Base-by-base conservation (phyloP, 2,797 vertebrate species). In the Clarias platycephalus region DNA sequence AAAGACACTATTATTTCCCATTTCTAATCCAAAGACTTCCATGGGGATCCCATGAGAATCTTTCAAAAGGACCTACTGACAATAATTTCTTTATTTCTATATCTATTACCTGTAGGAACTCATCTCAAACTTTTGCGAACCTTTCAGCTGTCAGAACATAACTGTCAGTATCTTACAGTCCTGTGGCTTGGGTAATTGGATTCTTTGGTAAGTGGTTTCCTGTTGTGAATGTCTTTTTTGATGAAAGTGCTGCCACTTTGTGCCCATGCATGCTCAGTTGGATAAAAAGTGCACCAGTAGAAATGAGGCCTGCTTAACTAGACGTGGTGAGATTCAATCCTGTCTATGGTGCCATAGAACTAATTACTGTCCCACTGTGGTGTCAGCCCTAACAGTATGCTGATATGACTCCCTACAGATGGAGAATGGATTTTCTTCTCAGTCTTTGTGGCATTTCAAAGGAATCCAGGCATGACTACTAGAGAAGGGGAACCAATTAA, bases 141-240 rank as follows among this genome's bases (percentile, higher is more conserved):
- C 67, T 88, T 91, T 89, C 86, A 90, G 93, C 91, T 90, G 90
- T 90, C 86, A 89, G 91, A 92, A 86, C 90, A 84, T 87, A 68
- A 80, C 81, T 62, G 34, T 58, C 80, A 58, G 12, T 55, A 77
- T 89, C 91, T 91, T 88, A 91, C 92, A 94, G 93, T 94, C 92
- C 92, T 87, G 88, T 91, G 91, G 84, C 92, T 91, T 92, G 87
- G 60, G 82, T 94, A 95, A 95, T 94, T 94, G 91, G 94, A 94
- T 94, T 93, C 93, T 82, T 90, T 89, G 84, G 90, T 81, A 84
- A 88, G 85, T 84, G 80, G 66, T 81, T 89, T 86, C 85, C 92
- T 82, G 80, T 83, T 86, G 93, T 86, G 86, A 83, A 86, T 86
- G 90, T 92, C 91, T 93, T 83, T 93, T 93, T 93, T 92, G 92